phyloP scores from a whole-genome alignment of 2,797 vertebrate species.

The Bovichtus variegatus region DNA sequence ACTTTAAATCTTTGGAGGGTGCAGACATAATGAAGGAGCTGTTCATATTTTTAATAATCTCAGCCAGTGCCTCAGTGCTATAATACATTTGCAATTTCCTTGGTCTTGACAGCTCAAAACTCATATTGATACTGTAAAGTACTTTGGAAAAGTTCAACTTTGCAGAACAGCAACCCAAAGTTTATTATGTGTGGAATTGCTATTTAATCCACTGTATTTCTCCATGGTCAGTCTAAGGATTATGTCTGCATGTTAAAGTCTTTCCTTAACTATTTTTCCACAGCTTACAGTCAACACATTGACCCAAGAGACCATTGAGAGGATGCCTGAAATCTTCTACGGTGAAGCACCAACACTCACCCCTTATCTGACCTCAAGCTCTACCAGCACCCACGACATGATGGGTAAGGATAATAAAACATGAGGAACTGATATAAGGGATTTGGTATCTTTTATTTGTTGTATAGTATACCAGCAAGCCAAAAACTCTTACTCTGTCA shows the following conservation, averaged over 20 bases:
- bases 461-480: not conserved
- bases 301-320: slow-evolving; percentile 83
- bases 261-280: slow-evolving; percentile 27
- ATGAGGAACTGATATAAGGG: slow-evolving; percentile 6
- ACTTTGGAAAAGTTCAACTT: not conserved
- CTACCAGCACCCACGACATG: slow-evolving; percentile 50
- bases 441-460: not conserved
- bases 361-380: slow-evolving; percentile 68
- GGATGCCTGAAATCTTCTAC: slow-evolving; percentile 60
- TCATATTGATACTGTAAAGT: not conserved
- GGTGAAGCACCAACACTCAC: slow-evolving; percentile 70
- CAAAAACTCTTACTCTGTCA: slow-evolving; percentile 1
- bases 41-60: slow-evolving; percentile 24
- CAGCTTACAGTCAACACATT: slow-evolving; percentile 84
- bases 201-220: slow-evolving; percentile 3
- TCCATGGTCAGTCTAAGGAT: slow-evolving; percentile 5
- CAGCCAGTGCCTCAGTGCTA: not conserved
- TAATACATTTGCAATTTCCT: not conserved
- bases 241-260: slow-evolving; percentile 22
- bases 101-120: slow-evolving; percentile 1
- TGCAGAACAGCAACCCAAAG: not conserved
- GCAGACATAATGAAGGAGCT: slow-evolving; percentile 19
- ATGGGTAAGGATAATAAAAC: slow-evolving; percentile 75
- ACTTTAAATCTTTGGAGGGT: slow-evolving; percentile 11
- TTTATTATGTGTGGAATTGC: not conserved